Conservation (phyloP, 2,888 invertebrate genomes). For the Apotomis betuletana region DNA sequence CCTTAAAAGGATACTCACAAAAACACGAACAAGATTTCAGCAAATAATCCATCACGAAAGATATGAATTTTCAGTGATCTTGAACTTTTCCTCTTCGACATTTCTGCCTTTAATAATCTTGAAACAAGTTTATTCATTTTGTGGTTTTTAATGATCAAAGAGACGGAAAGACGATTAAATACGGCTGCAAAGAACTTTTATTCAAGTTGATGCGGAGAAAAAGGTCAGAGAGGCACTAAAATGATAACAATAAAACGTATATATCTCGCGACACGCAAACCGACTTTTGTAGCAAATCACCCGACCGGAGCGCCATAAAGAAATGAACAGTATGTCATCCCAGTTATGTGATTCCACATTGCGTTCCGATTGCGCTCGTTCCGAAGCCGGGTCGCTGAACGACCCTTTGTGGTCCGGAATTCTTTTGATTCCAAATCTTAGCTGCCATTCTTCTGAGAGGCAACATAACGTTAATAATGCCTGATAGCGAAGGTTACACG, state of each 20-base stretch:
- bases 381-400: constrained; percentile 59
- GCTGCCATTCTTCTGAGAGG: constrained; percentile 51
- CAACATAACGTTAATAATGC: constrained; percentile 45
- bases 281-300: constrained; percentile 46
- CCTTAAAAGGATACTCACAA: constrained; percentile 16
- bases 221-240: background rate
- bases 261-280: constrained; percentile 11
- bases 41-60: constrained; percentile 28
- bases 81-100: constrained; percentile 10
- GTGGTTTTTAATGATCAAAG: constrained; percentile 8
- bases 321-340: constrained; percentile 63
- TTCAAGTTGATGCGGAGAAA: background rate
- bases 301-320: constrained; percentile 51
- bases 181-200: background rate
- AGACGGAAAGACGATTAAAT: background rate
- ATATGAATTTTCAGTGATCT: constrained; percentile 34
- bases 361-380: constrained; percentile 62
- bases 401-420: constrained; percentile 57
- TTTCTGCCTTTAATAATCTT: constrained; percentile 7
- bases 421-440: constrained; percentile 54
- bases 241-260: constrained; percentile 8
- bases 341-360: constrained; percentile 66
- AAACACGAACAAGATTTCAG: constrained; percentile 27
- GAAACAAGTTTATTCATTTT: constrained; percentile 11
- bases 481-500: constrained; percentile 28